These are phyloP conservation scores for Drosophila auraria DNA, from an alignment of 1,140 invertebrate genomes.

Conservation along the genomic window DNA sequence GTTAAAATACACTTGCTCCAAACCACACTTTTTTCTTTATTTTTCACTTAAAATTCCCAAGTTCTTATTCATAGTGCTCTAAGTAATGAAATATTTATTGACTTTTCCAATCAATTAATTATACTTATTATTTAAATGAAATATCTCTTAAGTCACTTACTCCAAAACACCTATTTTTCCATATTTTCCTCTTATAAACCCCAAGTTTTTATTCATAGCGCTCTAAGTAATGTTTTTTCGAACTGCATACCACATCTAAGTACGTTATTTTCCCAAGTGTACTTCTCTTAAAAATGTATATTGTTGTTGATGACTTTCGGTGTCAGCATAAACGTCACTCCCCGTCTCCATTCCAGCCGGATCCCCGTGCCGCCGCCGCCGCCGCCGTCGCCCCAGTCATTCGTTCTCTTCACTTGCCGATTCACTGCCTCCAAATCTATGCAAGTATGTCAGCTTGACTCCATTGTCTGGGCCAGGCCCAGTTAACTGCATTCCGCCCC, in stretches of 20 bases:
- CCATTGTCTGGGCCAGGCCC: slow-evolving; percentile 55
- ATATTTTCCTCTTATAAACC: background rate
- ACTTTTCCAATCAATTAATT: no score
- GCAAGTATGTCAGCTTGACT: slow-evolving; percentile 63
- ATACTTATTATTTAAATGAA: no score
- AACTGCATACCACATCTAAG: no score
- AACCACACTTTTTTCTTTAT: no score
- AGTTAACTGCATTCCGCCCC: slow-evolving; percentile 37
- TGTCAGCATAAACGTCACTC: slow-evolving; percentile 78
- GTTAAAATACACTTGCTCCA: no score
- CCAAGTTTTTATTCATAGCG: background rate
- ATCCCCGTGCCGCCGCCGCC: background rate
- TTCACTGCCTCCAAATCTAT: slow-evolving; percentile 38
- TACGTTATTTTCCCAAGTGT: background rate
- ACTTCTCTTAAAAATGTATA: slow-evolving; percentile 26
- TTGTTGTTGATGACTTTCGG: slow-evolving; percentile 68
- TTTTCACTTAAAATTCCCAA: background rate
- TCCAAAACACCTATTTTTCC: no score
- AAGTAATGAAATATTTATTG: no score
- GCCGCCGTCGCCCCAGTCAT: no score
- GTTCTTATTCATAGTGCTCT: background rate
- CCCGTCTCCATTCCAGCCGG: slow-evolving; percentile 4
- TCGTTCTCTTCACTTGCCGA: slow-evolving; percentile 4
- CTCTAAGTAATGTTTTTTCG: no score
- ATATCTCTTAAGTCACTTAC: no score